phyloP scores from a whole-genome alignment of 1,140 invertebrate species.

The Himalopsyche phryganea region DNA sequence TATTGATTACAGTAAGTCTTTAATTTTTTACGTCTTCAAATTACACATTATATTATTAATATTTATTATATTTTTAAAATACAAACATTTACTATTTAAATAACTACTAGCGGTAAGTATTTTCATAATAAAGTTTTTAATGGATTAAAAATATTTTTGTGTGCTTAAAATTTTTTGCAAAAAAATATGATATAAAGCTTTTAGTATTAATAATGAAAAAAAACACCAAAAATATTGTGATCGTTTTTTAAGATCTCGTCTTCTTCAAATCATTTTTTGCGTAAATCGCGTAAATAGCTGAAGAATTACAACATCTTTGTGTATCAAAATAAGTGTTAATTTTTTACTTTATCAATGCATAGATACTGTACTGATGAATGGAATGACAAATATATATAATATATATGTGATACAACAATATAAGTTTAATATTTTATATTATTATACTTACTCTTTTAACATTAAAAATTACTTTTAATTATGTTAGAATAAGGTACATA shows the following conservation, averaged over 20 bases:
- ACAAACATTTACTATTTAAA: not conserved
- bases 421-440: not conserved
- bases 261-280: no score
- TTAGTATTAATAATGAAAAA: not conserved
- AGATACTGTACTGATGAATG: no score
- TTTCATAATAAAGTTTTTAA: not conserved
- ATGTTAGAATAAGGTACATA: slow-evolving; percentile 2
- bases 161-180: not conserved
- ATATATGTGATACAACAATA: no score
- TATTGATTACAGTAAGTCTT: slow-evolving; percentile 28
- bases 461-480: no score
- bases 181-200: not conserved
- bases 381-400: no score
- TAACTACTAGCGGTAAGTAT: not conserved
- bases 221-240: no score
- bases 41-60: not conserved
- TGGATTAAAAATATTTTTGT: not conserved
- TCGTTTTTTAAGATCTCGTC: no score
- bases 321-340: no score
- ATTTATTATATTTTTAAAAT: not conserved
- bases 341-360: no score
- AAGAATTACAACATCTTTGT: no score
- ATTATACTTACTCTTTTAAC: not conserved
- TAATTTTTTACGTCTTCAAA: slow-evolving; percentile 5
- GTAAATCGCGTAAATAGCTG: no score